phyloP scores from a whole-genome alignment of 2,113 vertebrate species.

The Ellobius talpinus region DNA sequence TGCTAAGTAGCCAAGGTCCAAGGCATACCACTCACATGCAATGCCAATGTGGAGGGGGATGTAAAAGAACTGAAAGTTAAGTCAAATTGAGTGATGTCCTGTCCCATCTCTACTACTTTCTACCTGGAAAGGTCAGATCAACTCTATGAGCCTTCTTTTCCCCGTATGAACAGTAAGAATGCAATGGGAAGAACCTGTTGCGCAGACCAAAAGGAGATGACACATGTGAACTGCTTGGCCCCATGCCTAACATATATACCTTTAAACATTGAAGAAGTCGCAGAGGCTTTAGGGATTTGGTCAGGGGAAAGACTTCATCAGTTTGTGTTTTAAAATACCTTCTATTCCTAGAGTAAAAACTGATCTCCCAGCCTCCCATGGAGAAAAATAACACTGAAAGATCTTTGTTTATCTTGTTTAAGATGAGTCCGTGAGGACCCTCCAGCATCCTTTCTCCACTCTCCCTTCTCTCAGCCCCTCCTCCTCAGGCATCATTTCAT shows the following conservation, averaged over 20 bases:
- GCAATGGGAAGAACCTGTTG: fast-evolving
- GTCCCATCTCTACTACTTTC: neutral
- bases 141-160: neutral
- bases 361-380: neutral
- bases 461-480: neutral
- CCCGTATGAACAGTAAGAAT: neutral
- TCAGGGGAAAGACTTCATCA: neutral
- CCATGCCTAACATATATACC: neutral
- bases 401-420: too few species aligned
- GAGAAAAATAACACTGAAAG: neutral
- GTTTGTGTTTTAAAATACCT: neutral
- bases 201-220: neutral
- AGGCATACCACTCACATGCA: neutral
- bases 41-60: neutral
- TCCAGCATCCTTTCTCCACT: neutral
- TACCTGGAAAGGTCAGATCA: neutral
- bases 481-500: neutral
- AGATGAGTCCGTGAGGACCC: neutral
- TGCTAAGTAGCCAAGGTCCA: neutral
- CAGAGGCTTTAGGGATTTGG: neutral
- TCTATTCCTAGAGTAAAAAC: neutral
- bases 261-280: neutral
- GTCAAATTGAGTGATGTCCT: neutral
- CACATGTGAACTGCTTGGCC: neutral
- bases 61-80: neutral